Base-by-base conservation (phyloP, 2,113 vertebrate species). In the Megaceryle torquata region DNA sequence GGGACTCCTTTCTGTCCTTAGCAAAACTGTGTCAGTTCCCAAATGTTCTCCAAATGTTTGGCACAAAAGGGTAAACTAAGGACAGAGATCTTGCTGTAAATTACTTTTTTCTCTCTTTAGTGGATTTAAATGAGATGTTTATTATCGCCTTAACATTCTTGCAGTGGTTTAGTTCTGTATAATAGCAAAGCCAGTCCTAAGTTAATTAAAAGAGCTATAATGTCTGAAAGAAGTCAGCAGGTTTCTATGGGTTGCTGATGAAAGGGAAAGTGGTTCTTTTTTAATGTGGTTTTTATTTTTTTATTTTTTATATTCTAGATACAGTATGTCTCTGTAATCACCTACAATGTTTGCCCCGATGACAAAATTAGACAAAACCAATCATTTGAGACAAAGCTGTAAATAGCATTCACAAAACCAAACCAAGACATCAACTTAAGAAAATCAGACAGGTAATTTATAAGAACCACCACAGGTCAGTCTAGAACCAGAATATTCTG, bases 201-300 rank as follows among this genome's bases (percentile, higher is more conserved):
- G 96, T 98, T 98, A 98, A 98, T 98, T 98, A 97, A 97, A 97
- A 97, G 91, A 90, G 78, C 93, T 96, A 89, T 96, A 96, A 93
- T 77, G 80, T 81, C 96, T 97, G 88, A 95, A 96, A 95, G 89
- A 94, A 97, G 93, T 95, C 95, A 97, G 95, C 96, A 96, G 94
- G 96, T 97, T 98, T 96, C 95, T 93, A 81, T 72, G 85, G 68
- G 77, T 74, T 97, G 87, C 91, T 97, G 89, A 97, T 96, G 91
- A 96, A 96, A 97, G 59, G n/a, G 69, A 96, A 97, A 89, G 79
- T 72, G 60, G 64, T 92, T 96, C 90, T 89, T 94, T 94, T 96
- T 96, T 60, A 97, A 91, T 70, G 61, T 67, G 84, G 84, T 12
- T 69, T 70, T 50, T 70, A 35, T 24, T 39, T 65, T 64, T 37